Percentiles rank a stretch among this genome's conserved stretches.
Evolutionary conservation across 2,113 vertebrate species (phyloP).

Genomic region (Gobio gobio): DNA sequence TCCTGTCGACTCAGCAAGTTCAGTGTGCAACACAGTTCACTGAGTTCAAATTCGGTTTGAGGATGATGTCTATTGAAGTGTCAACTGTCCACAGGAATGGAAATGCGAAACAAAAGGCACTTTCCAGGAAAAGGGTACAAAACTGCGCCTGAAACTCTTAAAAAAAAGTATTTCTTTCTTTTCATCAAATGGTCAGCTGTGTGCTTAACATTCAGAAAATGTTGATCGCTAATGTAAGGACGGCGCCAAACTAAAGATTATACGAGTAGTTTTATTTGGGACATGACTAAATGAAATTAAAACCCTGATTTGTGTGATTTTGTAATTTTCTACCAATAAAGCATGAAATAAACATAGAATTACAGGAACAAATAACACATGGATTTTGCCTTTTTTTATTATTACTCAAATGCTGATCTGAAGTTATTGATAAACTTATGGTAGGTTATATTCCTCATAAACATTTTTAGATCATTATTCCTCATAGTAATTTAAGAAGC

Average conservation of each 20-base stretch:
- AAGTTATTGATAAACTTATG: neutral
- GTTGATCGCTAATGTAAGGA: neutral
- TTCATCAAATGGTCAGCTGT: neutral
- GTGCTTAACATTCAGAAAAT: neutral
- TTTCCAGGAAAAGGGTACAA: constrained; percentile 8
- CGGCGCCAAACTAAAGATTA: neutral
- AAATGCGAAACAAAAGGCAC: constrained; percentile 36
- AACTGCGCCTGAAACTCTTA: neutral
- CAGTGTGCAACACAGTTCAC: constrained; percentile 29
- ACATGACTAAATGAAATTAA: neutral
- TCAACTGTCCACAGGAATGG: constrained; percentile 39
- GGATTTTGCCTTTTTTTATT: too few relatives aligned
- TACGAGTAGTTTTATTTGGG: neutral
- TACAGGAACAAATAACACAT: too few relatives aligned
- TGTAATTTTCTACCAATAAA: too few relatives aligned
- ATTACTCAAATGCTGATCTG: neutral
- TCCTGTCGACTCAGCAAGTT: constrained; percentile 36
- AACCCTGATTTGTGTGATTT: too few relatives aligned
- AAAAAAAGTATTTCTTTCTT: neutral
- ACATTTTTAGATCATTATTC: too few relatives aligned
- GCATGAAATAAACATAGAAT: too few relatives aligned
- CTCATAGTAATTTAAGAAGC: too few relatives aligned
- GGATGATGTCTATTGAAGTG: constrained; percentile 47
- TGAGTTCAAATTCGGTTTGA: constrained; percentile 25
- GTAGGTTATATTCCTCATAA: neutral